Conservation (phyloP, 2,888 invertebrate genomes). For the Ichneumon xanthorius region DNA sequence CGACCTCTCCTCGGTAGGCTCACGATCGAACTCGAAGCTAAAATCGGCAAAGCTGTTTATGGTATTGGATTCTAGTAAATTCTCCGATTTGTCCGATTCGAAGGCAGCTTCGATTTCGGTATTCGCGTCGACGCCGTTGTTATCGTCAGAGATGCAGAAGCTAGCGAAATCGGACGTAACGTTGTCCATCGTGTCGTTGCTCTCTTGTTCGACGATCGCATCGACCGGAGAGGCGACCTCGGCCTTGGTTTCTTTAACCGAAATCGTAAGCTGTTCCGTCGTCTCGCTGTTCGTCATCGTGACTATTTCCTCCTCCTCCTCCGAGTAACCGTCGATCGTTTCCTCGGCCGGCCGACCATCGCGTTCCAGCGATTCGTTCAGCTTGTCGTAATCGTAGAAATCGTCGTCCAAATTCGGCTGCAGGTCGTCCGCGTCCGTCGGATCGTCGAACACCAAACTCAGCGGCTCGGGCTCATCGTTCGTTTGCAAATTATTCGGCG, state of each 20-base stretch:
- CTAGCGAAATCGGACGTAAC: constrained; percentile 65
- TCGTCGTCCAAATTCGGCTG: constrained; percentile 76
- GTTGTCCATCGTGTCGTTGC: constrained; percentile 56
- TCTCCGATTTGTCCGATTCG: constrained; percentile 63
- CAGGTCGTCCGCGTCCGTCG: constrained; percentile 73
- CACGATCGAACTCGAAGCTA: constrained; percentile 68
- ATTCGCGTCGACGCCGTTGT: constrained; percentile 56
- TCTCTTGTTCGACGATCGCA: constrained; percentile 52
- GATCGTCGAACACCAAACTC: constrained; percentile 81
- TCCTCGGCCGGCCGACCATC: constrained; percentile 62
- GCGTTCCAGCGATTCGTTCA: constrained; percentile 72
- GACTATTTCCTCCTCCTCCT: constrained; percentile 19
- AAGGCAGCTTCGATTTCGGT: constrained; percentile 63
- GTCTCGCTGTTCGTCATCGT: constrained; percentile 33
- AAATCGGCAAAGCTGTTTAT: constrained; percentile 69
- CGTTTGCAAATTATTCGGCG: constrained; percentile 74
- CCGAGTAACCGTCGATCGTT: constrained; percentile 10
- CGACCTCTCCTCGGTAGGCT: constrained; percentile 61
- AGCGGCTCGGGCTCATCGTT: constrained; percentile 80
- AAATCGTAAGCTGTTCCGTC: constrained; percentile 10
- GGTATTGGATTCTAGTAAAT: constrained; percentile 56
- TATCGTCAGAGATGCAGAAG: constrained; percentile 66
- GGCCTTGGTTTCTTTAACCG: constrained; percentile 29
- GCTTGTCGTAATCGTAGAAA: constrained; percentile 80
- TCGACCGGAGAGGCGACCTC: constrained; percentile 28